Base-by-base conservation (phyloP, 1,140 invertebrate species). In the Popillia japonica region DNA sequence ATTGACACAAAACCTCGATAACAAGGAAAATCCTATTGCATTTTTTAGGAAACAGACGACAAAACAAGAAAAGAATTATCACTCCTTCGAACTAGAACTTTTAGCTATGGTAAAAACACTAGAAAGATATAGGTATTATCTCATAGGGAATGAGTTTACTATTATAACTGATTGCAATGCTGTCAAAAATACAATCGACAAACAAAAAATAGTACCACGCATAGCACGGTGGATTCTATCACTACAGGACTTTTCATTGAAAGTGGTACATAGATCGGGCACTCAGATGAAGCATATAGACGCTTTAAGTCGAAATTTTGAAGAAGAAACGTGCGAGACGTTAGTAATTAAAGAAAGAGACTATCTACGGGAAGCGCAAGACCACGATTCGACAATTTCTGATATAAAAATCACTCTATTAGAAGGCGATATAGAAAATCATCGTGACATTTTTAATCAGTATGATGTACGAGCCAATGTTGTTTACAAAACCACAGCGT, bases 211-310 rank as follows among this genome's bases (percentile, higher is more conserved):
- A 4, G 8, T 64, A 20, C 48, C 78, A n/a, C n/a, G 78, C 2
- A 68, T 79, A 14, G 77, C 61, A 14, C 22, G 59, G 2, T 77
- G 61, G 77, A 83, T n/a, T n/a, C n/a, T n/a, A n/a, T n/a, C n/a
- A n/a, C n/a, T n/a, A n/a, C n/a, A n/a, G n/a, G n/a, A n/a, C n/a
- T n/a, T n/a, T n/a, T n/a, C n/a, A n/a, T n/a, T n/a, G n/a, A n/a
- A n/a, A n/a, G n/a, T n/a, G n/a, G n/a, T n/a, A 72, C 82, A 86
- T 77, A 14, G 83, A 4, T 42, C 83, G 0, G 83, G 84, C 6
- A 14, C 7, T 8, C 80, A 79, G 40, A 86, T 86, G 83, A 74
- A 80, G 44, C 85, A 87, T 64, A 85, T 85, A 0, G 86, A 88
- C 80, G 85, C 85, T 0, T 78, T 87, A 9, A 87, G 85, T 64